A percentile compares a stretch with the other conserved stretches of the same genome.
Conservation (phyloP, 2,113 vertebrate genomes). For the Hylia prasina region DNA sequence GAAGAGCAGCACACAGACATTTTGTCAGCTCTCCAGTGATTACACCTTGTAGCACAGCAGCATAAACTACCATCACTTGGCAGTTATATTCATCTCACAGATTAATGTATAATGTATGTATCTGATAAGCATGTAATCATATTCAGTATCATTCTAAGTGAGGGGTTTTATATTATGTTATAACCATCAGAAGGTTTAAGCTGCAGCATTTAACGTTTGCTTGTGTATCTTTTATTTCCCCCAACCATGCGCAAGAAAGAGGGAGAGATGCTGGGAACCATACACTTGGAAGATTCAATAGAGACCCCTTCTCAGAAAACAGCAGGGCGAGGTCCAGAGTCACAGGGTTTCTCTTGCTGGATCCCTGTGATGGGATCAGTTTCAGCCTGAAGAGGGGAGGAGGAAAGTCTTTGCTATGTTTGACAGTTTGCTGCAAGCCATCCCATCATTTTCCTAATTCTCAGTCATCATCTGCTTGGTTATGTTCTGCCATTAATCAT, state of each 20-base stretch:
- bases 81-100: neutral
- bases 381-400: neutral
- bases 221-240: neutral
- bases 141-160: neutral
- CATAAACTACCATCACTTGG: neutral
- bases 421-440: neutral
- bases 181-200: neutral
- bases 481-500: neutral
- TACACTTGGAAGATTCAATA: neutral
- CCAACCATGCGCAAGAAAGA: neutral
- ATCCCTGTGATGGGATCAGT: neutral
- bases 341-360: neutral
- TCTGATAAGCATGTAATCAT: neutral
- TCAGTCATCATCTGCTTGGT: neutral
- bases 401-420: neutral
- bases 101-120: neutral
- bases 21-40: neutral
- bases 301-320: neutral
- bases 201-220: neutral
- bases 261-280: neutral
- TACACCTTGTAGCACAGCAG: neutral
- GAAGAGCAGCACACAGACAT: neutral
- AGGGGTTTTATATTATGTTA: neutral
- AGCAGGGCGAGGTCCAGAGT: neutral
- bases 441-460: neutral